Evolutionary conservation across 2,113 vertebrate species (phyloP).

Genomic region (Ellobius talpinus): DNA sequence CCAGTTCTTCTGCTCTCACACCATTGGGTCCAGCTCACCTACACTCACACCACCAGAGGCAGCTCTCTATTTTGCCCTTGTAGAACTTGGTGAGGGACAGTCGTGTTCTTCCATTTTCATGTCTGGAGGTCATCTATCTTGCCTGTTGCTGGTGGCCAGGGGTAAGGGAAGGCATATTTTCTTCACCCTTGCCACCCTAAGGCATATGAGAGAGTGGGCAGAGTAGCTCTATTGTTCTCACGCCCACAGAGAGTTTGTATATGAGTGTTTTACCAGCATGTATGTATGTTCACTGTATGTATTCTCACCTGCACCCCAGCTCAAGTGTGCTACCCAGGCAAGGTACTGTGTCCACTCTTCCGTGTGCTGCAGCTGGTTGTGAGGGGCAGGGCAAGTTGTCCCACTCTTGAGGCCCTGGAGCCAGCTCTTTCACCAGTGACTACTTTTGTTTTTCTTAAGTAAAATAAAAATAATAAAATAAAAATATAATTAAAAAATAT

Average conservation of each 20-base stretch:
- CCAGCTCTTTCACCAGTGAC: background rate
- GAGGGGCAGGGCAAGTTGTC: too few relatives aligned
- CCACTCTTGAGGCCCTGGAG: background rate
- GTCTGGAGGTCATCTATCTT: background rate
- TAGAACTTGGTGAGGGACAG: background rate
- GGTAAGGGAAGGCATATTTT: background rate
- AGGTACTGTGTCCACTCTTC: too few relatives aligned
- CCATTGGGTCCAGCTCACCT: background rate
- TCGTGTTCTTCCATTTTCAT: background rate
- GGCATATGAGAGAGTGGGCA: background rate
- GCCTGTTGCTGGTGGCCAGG: background rate
- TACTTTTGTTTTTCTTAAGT: background rate
- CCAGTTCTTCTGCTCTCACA: background rate
- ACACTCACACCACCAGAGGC: background rate
- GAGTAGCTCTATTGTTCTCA: background rate
- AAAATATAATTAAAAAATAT: background rate
- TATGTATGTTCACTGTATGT: too few relatives aligned
- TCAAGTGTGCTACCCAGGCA: background rate
- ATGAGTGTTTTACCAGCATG: background rate
- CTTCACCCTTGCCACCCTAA: background rate
- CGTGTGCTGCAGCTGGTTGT: background rate
- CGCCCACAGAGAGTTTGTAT: too few relatives aligned
- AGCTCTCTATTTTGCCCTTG: background rate
- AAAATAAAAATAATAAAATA: conserved; percentile 36
- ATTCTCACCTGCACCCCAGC: background rate